These are phyloP conservation scores for Melolontha melolontha DNA, from an alignment of 2,888 invertebrate species.

Conservation along the genomic window DNA sequence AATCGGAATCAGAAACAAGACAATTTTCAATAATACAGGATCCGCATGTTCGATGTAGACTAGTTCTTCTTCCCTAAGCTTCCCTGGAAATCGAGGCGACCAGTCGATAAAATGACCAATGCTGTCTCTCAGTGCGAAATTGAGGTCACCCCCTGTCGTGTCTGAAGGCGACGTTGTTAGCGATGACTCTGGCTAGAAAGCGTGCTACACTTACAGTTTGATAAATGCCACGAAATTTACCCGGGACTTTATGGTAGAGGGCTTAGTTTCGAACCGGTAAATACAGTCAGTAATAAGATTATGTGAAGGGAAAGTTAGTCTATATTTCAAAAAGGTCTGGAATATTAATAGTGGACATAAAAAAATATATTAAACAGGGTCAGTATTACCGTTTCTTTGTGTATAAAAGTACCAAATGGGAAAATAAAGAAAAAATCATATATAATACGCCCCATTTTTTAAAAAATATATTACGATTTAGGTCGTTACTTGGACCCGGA, in stretches of 20 bases:
- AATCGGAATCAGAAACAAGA: neutral
- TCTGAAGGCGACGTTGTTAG: neutral
- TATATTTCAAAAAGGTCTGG: too few relatives aligned
- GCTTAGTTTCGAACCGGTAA: conserved; percentile 5
- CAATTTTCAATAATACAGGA: conserved; percentile 13
- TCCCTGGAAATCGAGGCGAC: conserved; percentile 2
- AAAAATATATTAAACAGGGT: too few relatives aligned
- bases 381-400: too few relatives aligned
- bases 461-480: too few relatives aligned
- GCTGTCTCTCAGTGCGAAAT: conserved; percentile 1
- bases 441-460: too few relatives aligned
- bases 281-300: conserved; percentile 9
- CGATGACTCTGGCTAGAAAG: conserved; percentile 4
- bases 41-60: neutral
- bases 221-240: conserved; percentile 29
- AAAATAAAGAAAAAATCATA: too few relatives aligned
- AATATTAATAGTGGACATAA: too few relatives aligned
- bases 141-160: conserved; percentile 9
- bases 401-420: too few relatives aligned
- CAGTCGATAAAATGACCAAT: conserved; percentile 10
- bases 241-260: neutral
- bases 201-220: neutral
- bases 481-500: too few relatives aligned
- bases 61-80: neutral
- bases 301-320: too few relatives aligned